Base-by-base conservation (phyloP, 1,140 invertebrate species). In the Ditylenchus dipsaci region DNA sequence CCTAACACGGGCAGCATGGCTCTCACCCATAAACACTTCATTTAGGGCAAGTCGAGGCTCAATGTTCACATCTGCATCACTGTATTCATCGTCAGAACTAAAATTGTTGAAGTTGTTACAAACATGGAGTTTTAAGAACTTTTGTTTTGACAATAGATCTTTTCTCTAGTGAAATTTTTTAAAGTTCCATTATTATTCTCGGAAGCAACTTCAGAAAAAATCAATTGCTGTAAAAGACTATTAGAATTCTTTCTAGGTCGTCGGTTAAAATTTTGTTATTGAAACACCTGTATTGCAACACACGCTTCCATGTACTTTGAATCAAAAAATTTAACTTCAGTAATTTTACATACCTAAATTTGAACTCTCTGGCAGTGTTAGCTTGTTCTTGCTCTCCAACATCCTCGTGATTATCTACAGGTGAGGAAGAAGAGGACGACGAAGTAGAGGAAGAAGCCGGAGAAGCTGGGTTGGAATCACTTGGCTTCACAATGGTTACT, bases 1-100 rank as follows among this genome's bases (percentile, higher is more conserved):
- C 49, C 49, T 97, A 0, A 96, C 95, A 72, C 91, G 87, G 64
- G 95, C 92, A 11, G 94, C 95, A 43, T 96, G 87, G 65, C 89
- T 89, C 86, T 99, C 95, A 7, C 94, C 95, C 79, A 97, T 90
- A 82, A 96, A 99, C 1, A 97, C 92, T 85, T 92, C 91, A 84
- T 92, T 92, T 1, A 92, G 84, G 1, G 90, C 90, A 47, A 90
- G 79, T 76, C 89, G 74, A 15, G 68, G 62, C 23, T 67, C 65
- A 1, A 27, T 26, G 63, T 72, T 43, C 43, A 66, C 27, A 71
- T 72, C 30, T 19, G 69, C 29, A 56, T 69, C 30, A 17, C 49
- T 53, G 49, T 38, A 75, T 15, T 80, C 72, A 19, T 79, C 72
- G 13, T 76, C 72, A 53, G 78, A 79, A 63, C 71, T 75, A 17